Evolutionary conservation across 1,140 invertebrate species (phyloP).

Genomic region (Drosophila bifasciata): DNA sequence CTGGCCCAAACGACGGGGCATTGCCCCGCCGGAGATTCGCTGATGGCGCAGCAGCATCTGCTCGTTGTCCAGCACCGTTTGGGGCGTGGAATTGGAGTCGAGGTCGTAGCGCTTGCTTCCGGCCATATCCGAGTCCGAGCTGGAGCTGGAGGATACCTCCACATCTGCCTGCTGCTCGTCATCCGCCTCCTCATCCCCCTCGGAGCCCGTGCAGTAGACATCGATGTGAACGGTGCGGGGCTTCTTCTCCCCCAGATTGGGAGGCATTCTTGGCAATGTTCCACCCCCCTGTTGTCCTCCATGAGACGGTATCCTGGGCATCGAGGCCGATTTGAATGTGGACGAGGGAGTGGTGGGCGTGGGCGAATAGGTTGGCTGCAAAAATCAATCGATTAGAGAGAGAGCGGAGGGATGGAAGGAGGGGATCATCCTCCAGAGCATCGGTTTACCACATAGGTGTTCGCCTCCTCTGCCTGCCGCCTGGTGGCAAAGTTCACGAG

Average conservation of each 20-base stretch:
- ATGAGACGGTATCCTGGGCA: slow-evolving; percentile 68
- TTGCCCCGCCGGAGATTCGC: slow-evolving; percentile 77
- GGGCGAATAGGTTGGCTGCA: slow-evolving; percentile 66
- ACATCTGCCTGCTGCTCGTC: slow-evolving; percentile 86
- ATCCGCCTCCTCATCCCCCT: slow-evolving; percentile 86
- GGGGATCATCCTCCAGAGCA: neutral
- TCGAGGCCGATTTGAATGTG: slow-evolving; percentile 75
- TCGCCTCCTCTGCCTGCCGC: slow-evolving; percentile 76
- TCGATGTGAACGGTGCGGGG: slow-evolving; percentile 91
- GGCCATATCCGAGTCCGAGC: slow-evolving; percentile 44
- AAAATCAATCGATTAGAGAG: neutral
- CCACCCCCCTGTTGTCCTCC: slow-evolving; percentile 29
- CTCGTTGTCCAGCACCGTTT: slow-evolving; percentile 88
- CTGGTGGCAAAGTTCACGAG: slow-evolving; percentile 56
- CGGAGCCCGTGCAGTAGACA: slow-evolving; percentile 90
- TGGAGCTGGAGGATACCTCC: slow-evolving; percentile 84
- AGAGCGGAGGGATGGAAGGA: neutral
- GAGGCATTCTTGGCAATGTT: neutral
- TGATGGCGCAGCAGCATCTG: slow-evolving; percentile 87
- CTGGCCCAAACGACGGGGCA: slow-evolving; percentile 84
- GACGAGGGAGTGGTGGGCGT: slow-evolving; percentile 67
- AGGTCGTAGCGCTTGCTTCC: slow-evolving; percentile 64
- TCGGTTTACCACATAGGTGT: slow-evolving; percentile 69
- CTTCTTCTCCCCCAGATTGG: slow-evolving; percentile 85
- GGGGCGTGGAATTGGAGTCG: slow-evolving; percentile 85